Evolutionary conservation across 2,113 vertebrate genomes (phyloP), one percentile per base, ranked within the genome.

Genomic region (Xenopus laevis): DNA sequence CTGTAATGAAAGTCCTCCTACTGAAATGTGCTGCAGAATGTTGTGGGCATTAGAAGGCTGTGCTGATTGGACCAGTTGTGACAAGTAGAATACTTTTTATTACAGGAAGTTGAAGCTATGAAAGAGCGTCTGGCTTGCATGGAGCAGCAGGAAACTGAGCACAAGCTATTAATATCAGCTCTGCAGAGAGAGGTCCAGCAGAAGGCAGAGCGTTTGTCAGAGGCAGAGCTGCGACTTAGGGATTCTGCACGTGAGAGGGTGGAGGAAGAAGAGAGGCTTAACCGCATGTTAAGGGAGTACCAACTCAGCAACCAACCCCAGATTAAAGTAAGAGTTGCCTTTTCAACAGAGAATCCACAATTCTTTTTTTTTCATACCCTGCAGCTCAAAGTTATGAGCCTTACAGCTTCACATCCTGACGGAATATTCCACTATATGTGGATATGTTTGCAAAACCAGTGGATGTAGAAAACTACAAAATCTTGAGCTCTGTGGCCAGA

Each of bases 151-250:
- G 85, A 91, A 3, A 86, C 87, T 40, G 93, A 95, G 77, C 83
- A 72, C 0, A 89, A 84, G 57, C 77, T 82, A 79, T 76, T 84
- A 68, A 79, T 88, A 79, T 89, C 83, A 0, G 84, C 88, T 60
- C 86, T 96, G 63, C 90, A 89, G 44, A 80, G 83, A 76, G 94
- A 94, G 84, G 89, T 96, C 17, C 90, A 95, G 79, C 90, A 94
- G 79, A 88, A 92, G 61, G 87, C 88, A 0, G 85, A 87, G 74
- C 87, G 90, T 70, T 79, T 93, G 76, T 87, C 89, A 0, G 89
- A 93, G 81, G 85, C 91, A 40, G 89, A 92, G 78, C 84, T 88
- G 78, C 86, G 90, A 52, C 88, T 95, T 72, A 92, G 95, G 55
- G 92, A 95, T 84, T 88, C 89, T 0, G 76, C 89, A 80, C 82